Evolutionary conservation across 2,113 vertebrate species (phyloP), one percentile per base, ranked within the genome.

Genomic region (Mormyrus iriodes): DNA sequence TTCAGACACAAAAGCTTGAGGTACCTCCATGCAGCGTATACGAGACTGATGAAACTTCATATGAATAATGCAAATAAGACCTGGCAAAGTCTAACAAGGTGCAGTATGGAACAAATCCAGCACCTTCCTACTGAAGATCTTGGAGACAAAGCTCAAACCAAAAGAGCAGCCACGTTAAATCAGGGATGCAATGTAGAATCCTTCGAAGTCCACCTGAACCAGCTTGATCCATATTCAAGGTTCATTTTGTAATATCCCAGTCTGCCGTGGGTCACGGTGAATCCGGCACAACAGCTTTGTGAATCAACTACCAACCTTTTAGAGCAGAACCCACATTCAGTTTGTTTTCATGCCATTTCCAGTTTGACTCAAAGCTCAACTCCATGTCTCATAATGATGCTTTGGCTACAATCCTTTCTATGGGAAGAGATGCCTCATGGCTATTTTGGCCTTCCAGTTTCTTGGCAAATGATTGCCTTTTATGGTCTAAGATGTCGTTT

Each of bases 371-470:
- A 27, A 19, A 21, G 42, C 61, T 88, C 73, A 73, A 39, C 15
- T 15, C 35, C 15, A 79, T 79, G 24, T 51, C 24, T 31, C 9
- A 52, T 19, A 55, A 87, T 39, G n/a, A n/a, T 8, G 24, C 27
- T 3, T 44, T 42, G 48, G 31, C 48, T 19, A 48, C n/a, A n/a
- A 17, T 48, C 44, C 69, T 31, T 49, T 49, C 61, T 24, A 49
- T 79, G 42, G 10, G 46, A 73, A 76, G 46, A 46, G 42, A 31
- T 48, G 44, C 55, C 27, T 31, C n/a, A 0, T 76, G 61, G 24
- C 88, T 27, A 79, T 42, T 44, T 88, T 88, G 42, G 49, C 8
- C 65, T 88, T 86, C 65, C 65, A 48, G 87, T 51, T 73, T 48
- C 44, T 84, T 88, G 21, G 27, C 17, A 39, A 53, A 52, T 39